Conservation (phyloP, 92 coral and sea anemone species). For the Palythoa grandis region DNA sequence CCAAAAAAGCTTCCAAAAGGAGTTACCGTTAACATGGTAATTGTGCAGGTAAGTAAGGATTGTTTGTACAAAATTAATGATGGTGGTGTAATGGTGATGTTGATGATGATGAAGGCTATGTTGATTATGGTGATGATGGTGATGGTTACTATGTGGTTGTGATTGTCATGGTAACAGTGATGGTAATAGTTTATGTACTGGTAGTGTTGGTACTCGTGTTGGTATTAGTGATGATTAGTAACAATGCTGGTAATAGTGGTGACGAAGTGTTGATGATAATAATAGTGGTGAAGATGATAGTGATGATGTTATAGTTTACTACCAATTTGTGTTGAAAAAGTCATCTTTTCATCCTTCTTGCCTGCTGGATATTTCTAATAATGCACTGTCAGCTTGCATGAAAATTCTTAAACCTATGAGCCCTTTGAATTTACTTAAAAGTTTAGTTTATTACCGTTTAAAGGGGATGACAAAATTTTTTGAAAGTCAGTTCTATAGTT, state of each 20-base stretch:
- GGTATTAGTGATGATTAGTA: background rate
- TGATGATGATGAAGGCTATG: background rate
- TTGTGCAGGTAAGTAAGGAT: slow-evolving; percentile 71
- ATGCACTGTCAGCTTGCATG: no score
- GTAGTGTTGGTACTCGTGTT: background rate
- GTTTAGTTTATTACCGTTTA: no score
- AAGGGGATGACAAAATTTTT: no score
- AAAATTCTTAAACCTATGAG: no score
- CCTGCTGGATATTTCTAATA: background rate
- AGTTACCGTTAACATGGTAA: slow-evolving; percentile 81
- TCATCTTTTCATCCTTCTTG: no score
- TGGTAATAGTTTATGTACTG: background rate
- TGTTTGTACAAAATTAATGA: background rate
- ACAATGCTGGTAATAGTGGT: background rate
- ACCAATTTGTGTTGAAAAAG: no score
- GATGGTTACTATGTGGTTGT: background rate
- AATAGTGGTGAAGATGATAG: no score
- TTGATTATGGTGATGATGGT: background rate
- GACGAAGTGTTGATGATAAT: no score
- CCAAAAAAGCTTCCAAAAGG: slow-evolving; percentile 82
- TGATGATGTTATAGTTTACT: background rate
- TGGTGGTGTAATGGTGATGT: background rate
- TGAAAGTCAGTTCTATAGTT: no score
- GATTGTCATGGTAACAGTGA: background rate
- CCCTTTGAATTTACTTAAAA: no score